These are phyloP conservation scores for Seriola aureovittata DNA, from an alignment of 2,113 vertebrate genomes.

Conservation along the genomic window DNA sequence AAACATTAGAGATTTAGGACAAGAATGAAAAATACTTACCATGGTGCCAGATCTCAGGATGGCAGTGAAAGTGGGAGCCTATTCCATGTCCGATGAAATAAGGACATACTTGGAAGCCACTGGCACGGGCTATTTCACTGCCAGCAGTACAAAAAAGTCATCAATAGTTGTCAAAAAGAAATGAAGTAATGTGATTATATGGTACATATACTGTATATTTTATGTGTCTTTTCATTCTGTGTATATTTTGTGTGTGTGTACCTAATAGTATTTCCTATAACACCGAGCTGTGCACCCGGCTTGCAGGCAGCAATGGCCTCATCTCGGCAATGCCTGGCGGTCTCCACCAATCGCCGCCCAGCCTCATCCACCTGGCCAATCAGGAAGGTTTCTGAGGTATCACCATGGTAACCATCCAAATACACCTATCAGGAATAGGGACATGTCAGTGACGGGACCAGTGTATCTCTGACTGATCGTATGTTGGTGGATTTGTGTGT, in stretches of 20 bases:
- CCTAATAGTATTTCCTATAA: conserved; percentile 99
- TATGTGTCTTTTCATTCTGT: neutral
- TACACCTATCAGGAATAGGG: conserved; percentile 86
- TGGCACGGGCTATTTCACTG: conserved; percentile 87
- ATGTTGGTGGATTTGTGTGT: no score
- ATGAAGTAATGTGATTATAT: neutral
- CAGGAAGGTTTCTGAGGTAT: conserved; percentile 97
- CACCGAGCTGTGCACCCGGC: conserved; percentile 88
- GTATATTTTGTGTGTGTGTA: conserved; percentile 53
- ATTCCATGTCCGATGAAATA: conserved; percentile 96
- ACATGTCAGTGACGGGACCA: neutral
- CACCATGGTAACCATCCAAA: conserved; percentile 96
- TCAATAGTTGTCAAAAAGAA: neutral
- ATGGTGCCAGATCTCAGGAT: conserved; percentile 98
- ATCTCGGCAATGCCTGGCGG: conserved; percentile 93
- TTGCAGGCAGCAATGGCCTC: conserved; percentile 93
- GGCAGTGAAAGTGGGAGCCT: conserved; percentile 94
- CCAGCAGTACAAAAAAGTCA: neutral
- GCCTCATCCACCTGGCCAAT: conserved; percentile 92
- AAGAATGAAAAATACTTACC: conserved; percentile 82
- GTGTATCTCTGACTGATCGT: neutral
- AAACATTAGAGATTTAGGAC: neutral
- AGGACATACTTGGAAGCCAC: conserved; percentile 91
- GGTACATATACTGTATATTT: neutral
- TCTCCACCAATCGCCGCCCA: conserved; percentile 90